These are phyloP conservation scores for Talpa occidentalis DNA, from an alignment of 2,113 vertebrate species.

Conservation along the genomic window DNA sequence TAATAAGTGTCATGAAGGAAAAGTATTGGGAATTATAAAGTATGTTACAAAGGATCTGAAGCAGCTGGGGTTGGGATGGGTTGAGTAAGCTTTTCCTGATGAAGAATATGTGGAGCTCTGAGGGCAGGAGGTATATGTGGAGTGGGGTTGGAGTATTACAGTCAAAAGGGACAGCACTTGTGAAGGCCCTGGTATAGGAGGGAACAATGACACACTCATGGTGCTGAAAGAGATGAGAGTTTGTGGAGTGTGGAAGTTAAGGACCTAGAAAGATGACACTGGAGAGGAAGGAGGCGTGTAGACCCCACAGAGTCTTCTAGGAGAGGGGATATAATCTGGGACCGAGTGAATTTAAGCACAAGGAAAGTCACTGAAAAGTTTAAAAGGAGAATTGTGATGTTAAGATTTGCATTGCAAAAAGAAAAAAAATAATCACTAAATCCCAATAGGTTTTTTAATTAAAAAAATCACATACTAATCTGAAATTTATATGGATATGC, in stretches of 20 bases:
- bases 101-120: not conserved
- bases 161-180: not conserved
- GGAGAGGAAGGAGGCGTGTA: not conserved
- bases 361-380: not conserved
- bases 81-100: not conserved
- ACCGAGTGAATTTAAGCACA: not conserved
- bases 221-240: not conserved
- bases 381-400: not conserved
- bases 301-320: not conserved
- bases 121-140: not conserved
- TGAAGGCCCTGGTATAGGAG: not conserved
- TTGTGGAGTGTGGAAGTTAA: not conserved
- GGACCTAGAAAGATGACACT: not conserved
- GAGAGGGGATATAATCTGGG: not conserved
- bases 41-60: not conserved
- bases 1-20: slow-evolving; percentile 18
- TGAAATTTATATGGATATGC: slow-evolving; percentile 55
- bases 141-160: not conserved
- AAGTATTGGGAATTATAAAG: not conserved
- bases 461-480: slow-evolving; percentile 6
- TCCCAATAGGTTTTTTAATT: slow-evolving; percentile 31
- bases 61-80: not conserved
- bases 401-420: slow-evolving; percentile 12
- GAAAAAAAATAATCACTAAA: not conserved
- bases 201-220: not conserved